phyloP scores from a whole-genome alignment of 2,797 vertebrate species.

The Otolemur crassicaudatus region DNA sequence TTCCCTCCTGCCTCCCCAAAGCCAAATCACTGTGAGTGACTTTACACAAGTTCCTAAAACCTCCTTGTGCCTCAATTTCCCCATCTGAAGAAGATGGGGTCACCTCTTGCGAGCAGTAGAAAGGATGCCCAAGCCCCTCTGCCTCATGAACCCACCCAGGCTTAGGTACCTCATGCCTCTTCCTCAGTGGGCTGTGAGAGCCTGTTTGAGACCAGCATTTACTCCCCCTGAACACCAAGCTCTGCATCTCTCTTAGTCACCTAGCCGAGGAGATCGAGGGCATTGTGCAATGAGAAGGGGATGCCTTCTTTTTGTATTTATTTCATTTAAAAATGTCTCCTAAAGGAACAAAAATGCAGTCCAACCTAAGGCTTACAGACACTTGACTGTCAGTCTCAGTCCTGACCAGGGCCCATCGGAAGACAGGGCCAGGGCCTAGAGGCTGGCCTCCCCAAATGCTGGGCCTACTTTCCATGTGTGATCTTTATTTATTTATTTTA shows the following conservation, averaged over 20 bases:
- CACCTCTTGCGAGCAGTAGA: conserved; percentile 84
- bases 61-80: conserved; percentile 83
- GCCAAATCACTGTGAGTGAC: conserved; percentile 83
- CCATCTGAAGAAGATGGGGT: conserved; percentile 85
- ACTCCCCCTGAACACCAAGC: neutral
- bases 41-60: conserved; percentile 82
- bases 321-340: conserved; percentile 75
- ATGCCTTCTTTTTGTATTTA: conserved; percentile 81
- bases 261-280: conserved; percentile 29
- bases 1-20: conserved; percentile 41
- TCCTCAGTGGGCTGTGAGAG: conserved; percentile 55
- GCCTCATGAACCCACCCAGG: neutral
- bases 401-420: neutral
- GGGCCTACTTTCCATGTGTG: neutral
- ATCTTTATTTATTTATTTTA: too few species aligned
- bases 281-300: neutral
- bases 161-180: conserved; percentile 70
- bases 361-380: neutral
- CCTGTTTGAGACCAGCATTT: conserved; percentile 39
- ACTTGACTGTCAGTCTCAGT: conserved; percentile 27
- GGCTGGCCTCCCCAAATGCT: neutral
- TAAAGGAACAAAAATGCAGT: conserved; percentile 58
- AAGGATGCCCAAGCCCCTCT: conserved; percentile 66
- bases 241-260: neutral
- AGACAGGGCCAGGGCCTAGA: too few species aligned